A percentile compares a stretch with the other conserved stretches of the same genome.
phyloP scores from a whole-genome alignment of 2,888 invertebrate species.

The Trichopria drosophilae region DNA sequence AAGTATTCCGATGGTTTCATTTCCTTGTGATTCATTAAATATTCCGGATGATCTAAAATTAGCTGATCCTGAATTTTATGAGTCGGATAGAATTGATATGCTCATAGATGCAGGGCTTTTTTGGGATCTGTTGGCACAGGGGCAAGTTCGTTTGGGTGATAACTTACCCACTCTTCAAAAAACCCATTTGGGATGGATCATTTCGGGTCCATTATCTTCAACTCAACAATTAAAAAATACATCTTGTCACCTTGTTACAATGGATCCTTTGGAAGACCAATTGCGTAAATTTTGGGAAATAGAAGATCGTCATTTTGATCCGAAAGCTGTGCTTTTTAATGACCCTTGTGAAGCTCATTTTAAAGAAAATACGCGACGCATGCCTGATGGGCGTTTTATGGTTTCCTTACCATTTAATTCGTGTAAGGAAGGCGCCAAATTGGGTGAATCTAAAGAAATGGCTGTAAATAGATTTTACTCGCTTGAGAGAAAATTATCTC shows the following conservation, averaged over 20 bases:
- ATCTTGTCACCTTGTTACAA: too few species aligned
- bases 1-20: constrained; percentile 1
- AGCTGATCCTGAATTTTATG: too few species aligned
- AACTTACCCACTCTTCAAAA: constrained; percentile 2
- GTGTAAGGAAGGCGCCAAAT: not conserved
- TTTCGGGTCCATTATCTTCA: too few species aligned
- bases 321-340: too few species aligned
- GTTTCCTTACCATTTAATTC: constrained; percentile 1
- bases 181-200: not conserved
- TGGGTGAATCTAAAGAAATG: constrained; percentile 6
- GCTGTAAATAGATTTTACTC: constrained; percentile 7
- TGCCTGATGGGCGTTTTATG: not conserved
- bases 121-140: too few species aligned
- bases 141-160: not conserved
- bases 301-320: not conserved
- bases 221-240: too few species aligned
- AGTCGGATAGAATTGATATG: not conserved
- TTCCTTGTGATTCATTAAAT: too few species aligned
- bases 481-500: constrained; percentile 2
- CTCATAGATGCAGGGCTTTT: not conserved
- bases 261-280: too few species aligned
- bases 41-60: too few species aligned
- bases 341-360: too few species aligned
- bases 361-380: too few species aligned
- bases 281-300: constrained; percentile 2